Evolutionary conservation across 2,113 vertebrate species (phyloP).

Genomic region (human (Homo sapiens)): DNA sequence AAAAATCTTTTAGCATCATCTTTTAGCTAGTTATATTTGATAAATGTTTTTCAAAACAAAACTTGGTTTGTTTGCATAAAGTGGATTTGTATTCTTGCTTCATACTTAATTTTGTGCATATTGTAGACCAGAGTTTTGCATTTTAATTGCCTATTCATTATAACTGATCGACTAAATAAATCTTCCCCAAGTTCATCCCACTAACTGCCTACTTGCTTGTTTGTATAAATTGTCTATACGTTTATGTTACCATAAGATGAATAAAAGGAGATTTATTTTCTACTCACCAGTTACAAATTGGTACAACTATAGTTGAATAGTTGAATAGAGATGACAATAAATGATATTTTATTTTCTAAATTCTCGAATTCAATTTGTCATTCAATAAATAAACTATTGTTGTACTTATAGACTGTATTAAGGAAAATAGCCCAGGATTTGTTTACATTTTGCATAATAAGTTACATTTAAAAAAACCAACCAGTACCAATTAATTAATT

Average conservation of each 20-base stretch:
- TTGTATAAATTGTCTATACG: conserved; percentile 27
- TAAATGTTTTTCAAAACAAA: conserved; percentile 10
- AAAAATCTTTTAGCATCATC: conserved; percentile 13
- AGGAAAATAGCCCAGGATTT: not conserved
- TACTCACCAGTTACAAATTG: not conserved
- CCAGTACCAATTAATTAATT: not conserved
- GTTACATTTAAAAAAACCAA: not conserved
- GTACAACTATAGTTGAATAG: not conserved
- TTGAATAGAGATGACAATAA: not conserved
- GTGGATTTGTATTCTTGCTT: conserved; percentile 4
- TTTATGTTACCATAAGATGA: not conserved
- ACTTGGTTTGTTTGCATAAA: conserved; percentile 28
- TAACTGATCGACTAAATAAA: conserved; percentile 24
- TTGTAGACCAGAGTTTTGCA: not conserved
- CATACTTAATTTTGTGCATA: conserved; percentile 45
- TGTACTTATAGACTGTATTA: not conserved
- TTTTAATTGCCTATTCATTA: conserved; percentile 49
- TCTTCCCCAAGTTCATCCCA: not conserved
- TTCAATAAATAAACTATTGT: not conserved
- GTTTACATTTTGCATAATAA: not conserved
- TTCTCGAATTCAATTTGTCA: conserved; percentile 21
- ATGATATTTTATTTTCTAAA: conserved; percentile 34
- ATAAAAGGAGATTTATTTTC: conserved; percentile 19
- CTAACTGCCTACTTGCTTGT: not conserved
- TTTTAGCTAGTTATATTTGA: conserved; percentile 29